Conservation (phyloP, 2,888 invertebrate genomes). For the Thera obeliscata region DNA sequence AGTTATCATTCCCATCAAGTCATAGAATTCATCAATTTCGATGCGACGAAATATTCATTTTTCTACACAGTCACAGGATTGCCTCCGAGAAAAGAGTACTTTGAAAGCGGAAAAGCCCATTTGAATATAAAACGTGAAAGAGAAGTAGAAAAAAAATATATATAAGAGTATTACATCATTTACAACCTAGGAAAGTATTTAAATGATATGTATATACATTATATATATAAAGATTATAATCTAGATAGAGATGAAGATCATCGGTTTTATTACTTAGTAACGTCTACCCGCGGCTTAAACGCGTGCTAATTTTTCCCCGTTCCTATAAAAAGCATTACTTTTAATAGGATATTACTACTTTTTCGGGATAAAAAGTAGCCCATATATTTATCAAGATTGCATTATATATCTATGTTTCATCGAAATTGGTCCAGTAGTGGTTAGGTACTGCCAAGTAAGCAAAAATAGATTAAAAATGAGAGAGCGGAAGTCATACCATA, state of each 20-base stretch:
- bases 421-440: too few relatives aligned
- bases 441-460: neutral
- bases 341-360: too few relatives aligned
- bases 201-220: too few relatives aligned
- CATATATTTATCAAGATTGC: too few relatives aligned
- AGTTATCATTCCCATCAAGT: slow-evolving; percentile 17
- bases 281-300: too few relatives aligned
- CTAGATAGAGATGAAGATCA: neutral
- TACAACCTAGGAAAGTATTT: too few relatives aligned
- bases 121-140: slow-evolving; percentile 67
- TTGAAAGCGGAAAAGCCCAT: slow-evolving; percentile 66
- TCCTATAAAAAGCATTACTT: too few relatives aligned
- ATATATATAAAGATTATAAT: too few relatives aligned
- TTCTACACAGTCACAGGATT: slow-evolving; percentile 61
- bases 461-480: slow-evolving; percentile 46
- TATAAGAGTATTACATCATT: too few relatives aligned
- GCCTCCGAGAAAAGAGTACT: slow-evolving; percentile 66
- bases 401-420: too few relatives aligned
- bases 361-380: too few relatives aligned
- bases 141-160: slow-evolving; percentile 22
- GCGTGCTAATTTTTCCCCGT: too few relatives aligned
- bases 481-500: slow-evolving; percentile 60
- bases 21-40: slow-evolving; percentile 49
- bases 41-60: slow-evolving; percentile 64
- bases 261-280: neutral